phyloP scores from a whole-genome alignment of 2,888 invertebrate genomes.

The Eurois occulta region DNA sequence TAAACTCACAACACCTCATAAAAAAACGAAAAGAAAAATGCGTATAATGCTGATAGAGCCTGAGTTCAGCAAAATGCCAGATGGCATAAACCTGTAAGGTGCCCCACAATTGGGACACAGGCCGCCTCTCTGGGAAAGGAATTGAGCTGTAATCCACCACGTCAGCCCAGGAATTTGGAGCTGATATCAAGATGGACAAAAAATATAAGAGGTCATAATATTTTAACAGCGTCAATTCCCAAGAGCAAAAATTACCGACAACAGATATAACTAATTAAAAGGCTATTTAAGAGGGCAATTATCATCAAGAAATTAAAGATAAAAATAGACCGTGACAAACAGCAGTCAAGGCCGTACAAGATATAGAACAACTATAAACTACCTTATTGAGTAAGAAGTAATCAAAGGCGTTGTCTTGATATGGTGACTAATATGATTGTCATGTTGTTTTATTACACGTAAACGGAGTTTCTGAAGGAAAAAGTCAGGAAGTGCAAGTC shows the following conservation, averaged over 20 bases:
- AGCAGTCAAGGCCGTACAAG: constrained; percentile 55
- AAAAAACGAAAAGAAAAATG: neutral
- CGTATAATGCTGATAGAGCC: neutral
- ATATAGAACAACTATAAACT: constrained; percentile 35
- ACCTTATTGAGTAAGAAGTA: constrained; percentile 13
- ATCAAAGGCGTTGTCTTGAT: constrained; percentile 20
- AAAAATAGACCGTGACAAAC: constrained; percentile 62
- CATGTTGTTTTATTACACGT: constrained; percentile 19
- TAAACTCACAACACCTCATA: neutral
- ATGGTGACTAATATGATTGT: constrained; percentile 30
- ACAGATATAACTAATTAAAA: constrained; percentile 47
- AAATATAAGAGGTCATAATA: neutral
- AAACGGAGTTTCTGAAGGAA: constrained; percentile 28
- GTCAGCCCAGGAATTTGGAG: neutral
- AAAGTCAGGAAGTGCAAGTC: constrained; percentile 25
- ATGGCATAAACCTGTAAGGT: neutral
- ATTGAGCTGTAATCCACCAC: neutral
- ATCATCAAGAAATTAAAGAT: constrained; percentile 50
- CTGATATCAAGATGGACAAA: neutral
- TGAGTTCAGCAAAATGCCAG: neutral
- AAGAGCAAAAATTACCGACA: constrained; percentile 32
- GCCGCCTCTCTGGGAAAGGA: neutral
- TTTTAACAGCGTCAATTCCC: neutral
- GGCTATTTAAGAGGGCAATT: constrained; percentile 51
- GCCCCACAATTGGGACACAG: neutral